Base-by-base conservation (phyloP, 1,140 invertebrate genomes). In the Tetramorium alpestre region DNA sequence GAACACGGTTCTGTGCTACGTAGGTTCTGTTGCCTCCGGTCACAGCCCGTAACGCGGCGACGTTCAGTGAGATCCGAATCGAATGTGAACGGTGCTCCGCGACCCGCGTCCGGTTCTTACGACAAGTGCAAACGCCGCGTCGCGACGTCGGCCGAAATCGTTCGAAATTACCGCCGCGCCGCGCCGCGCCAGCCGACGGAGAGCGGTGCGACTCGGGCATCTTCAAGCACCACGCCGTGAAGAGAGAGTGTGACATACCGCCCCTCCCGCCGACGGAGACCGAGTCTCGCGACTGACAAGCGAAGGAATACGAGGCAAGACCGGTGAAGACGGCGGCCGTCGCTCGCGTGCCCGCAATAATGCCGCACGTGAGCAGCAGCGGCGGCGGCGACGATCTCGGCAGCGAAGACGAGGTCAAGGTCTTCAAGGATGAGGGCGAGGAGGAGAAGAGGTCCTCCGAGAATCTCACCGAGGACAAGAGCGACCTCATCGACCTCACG, bases 391-490 rank as follows among this genome's bases (percentile, higher is more conserved):
- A 99, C 96, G 98, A 99, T 97, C 97, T 99, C 96, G 98, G 98
- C 96, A 98, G 98, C 95, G 98, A 98, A 93, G 98, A 99, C 96
- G 98, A 99, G 96, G 98, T 99, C 95, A 99, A 99, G 96, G 98
- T 99, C 93, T 99, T 99, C 96, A 99, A 99, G 96, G 98, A 99
- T 97, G 98, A 99, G 96, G 98, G 98, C 72, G 98, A 99, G 95
- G 98, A 98, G 95, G 98, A 99, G 95, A 98, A 98, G 96, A 97
- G 97, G 93, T 98, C 97, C 94, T 98, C 98, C 78, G 98, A 99
- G 96, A 98, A 98, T 96, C 96, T 99, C 93, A 98, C 97, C 87
- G 98, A 99, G 96, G 98, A 99, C 95, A 99, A 99, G 96, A 98
- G 98, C 93, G 98, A 98, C 94, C 96, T 99, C 88, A 99, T 99